phyloP scores from a whole-genome alignment of 1,140 invertebrate genomes.

The Aphidius ervi region DNA sequence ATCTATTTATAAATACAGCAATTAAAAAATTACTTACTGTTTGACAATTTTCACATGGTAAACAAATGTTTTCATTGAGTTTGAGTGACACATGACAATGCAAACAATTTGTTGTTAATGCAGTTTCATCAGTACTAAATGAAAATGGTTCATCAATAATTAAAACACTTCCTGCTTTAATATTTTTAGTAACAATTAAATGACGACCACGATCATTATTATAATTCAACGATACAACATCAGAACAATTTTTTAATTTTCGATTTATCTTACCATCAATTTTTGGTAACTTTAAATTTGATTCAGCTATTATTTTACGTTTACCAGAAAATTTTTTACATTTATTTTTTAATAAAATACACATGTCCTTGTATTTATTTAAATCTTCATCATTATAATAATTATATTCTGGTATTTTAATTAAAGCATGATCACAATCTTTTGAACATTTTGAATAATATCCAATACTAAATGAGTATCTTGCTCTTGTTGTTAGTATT shows the following conservation, averaged over 20 bases:
- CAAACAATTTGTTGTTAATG: conserved; percentile 52
- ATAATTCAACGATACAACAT: conserved; percentile 34
- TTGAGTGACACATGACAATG: conserved; percentile 50
- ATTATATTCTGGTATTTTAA: conserved; percentile 18
- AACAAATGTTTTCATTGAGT: conserved; percentile 31
- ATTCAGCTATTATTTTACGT: conserved; percentile 13
- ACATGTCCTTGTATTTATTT: conserved; percentile 34
- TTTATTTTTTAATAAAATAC: conserved; percentile 32
- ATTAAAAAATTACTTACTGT: conserved; percentile 40
- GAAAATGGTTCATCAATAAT: conserved; percentile 52
- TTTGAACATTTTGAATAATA: conserved; percentile 32
- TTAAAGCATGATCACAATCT: conserved; percentile 34
- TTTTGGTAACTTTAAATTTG: conserved; percentile 23
- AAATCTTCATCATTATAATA: conserved; percentile 22
- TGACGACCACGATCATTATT: conserved; percentile 38
- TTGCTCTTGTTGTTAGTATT: conserved; percentile 33
- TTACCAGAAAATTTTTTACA: conserved; percentile 28
- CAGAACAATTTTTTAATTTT: conserved; percentile 36
- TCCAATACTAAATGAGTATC: conserved; percentile 27
- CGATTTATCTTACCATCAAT: conserved; percentile 38
- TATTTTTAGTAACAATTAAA: conserved; percentile 41
- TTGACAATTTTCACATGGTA: conserved; percentile 56
- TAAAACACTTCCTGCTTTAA: conserved; percentile 46
- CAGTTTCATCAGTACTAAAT: conserved; percentile 46
- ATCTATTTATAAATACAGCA: conserved; percentile 5